Evolutionary conservation across 2,113 vertebrate genomes (phyloP), one percentile per base, ranked within the genome.

Genomic region (Phycodurus eques): DNA sequence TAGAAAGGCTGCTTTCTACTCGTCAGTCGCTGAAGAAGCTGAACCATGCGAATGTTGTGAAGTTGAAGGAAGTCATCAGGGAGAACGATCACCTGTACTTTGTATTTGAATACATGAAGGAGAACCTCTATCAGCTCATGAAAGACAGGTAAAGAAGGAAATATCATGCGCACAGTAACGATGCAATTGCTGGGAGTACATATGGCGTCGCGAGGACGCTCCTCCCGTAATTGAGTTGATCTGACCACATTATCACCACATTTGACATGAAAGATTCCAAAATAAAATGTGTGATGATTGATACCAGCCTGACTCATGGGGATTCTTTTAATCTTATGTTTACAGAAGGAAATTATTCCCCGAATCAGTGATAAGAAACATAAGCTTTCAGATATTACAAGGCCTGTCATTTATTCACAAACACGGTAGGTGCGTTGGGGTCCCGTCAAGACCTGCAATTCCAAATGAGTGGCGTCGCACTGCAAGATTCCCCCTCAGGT

Each of bases 51-150:
- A 99, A 99, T 66, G 95, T 99, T 70, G 95, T 99, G 84, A 99
- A 99, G 87, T 81, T 99, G 70, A 99, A 98, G 88, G 98, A 99
- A 91, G 98, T 99, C 31, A 98, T 99, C 89, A 88, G 97, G 90
- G 98, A 99, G 92, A 98, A 98, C 71, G 96, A 99, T 82, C 95
- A 98, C 67, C 95, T 99, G 78, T 99, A 98, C 90, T 99, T 99
- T 90, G 92, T 99, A 68, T 99, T 99, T 93, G 98, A 99, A 84
- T 99, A 99, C 84, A 99, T 99, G 98, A 99, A 99, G 90, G 96
- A 99, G 89, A 99, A 99, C 76, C 95, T 99, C 51, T 99, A 99
- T 88, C 96, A 99, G 81, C 92, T 99, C 68, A 99, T 99, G 98
- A 99, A 98, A 87, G 95, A 98, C 90, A 96, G 98, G 98, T 99